phyloP scores from a whole-genome alignment of 2,113 vertebrate species.

The Calonectris borealis region DNA sequence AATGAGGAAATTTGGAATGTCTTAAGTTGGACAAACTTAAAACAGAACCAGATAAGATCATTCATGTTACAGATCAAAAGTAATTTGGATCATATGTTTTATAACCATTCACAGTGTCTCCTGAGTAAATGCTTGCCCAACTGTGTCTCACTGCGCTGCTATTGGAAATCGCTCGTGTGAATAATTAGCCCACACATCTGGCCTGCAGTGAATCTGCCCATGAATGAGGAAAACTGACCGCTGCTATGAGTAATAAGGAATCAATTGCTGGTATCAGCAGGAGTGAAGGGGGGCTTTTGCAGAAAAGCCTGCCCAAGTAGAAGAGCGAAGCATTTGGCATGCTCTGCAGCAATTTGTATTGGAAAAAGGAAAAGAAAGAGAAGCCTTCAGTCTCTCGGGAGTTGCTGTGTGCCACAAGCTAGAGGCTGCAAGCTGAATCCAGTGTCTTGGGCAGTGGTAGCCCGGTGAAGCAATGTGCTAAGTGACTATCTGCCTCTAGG shows the following conservation, averaged over 20 bases:
- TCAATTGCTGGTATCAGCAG: background rate
- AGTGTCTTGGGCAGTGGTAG: background rate
- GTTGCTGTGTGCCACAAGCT: background rate
- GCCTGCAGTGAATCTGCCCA: background rate
- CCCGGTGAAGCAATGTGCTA: background rate
- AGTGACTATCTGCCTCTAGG: background rate
- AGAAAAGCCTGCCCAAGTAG: background rate
- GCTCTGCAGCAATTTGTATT: background rate
- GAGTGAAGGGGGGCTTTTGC: background rate
- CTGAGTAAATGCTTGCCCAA: background rate
- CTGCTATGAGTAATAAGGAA: background rate
- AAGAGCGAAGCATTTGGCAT: background rate
- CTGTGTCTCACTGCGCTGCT: background rate
- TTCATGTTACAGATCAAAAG: conserved; percentile 37
- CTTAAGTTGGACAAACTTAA: conserved; percentile 34
- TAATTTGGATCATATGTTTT: conserved; percentile 52
- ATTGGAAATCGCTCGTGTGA: background rate
- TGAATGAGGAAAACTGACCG: background rate
- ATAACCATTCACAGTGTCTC: conserved; percentile 23
- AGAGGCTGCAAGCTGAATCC: background rate
- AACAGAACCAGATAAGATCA: conserved; percentile 54
- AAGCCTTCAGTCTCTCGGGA: background rate
- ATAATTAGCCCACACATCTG: conserved; percentile 37
- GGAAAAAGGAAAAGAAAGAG: background rate
- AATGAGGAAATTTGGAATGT: conserved; percentile 39